Conservation (phyloP, 2,888 invertebrate genomes). For the Dryadula phaetusa region DNA sequence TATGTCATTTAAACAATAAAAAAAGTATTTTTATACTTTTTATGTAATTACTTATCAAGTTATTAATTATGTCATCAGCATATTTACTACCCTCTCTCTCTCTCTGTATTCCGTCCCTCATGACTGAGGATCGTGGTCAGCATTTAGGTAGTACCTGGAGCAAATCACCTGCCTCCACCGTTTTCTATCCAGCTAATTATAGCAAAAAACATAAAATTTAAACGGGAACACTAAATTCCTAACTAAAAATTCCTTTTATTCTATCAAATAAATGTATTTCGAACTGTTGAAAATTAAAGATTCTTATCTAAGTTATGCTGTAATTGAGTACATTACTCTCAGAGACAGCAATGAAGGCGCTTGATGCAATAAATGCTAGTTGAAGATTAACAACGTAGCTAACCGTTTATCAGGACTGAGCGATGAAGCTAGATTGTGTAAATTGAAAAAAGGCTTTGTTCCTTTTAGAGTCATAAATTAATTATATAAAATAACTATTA, state of each 20-base stretch:
- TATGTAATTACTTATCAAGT: too few species aligned
- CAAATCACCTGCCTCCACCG: too few species aligned
- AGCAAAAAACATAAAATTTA: background rate
- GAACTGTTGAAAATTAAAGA: conserved; percentile 41
- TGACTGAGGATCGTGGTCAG: too few species aligned
- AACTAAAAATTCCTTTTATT: conserved; percentile 3
- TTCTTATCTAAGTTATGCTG: conserved; percentile 42
- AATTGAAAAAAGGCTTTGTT: conserved; percentile 21
- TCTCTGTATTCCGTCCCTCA: too few species aligned
- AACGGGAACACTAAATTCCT: background rate
- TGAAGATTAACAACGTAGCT: conserved; percentile 45
- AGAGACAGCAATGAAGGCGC: conserved; percentile 43
- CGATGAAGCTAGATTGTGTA: conserved; percentile 34
- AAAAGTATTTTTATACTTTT: too few species aligned
- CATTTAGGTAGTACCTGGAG: too few species aligned
- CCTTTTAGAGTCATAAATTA: background rate
- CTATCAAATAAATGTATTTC: conserved; percentile 33
- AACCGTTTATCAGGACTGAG: conserved; percentile 46
- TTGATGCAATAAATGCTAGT: conserved; percentile 47
- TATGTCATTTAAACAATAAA: too few species aligned
- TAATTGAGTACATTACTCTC: conserved; percentile 46
- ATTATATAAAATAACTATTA: background rate
- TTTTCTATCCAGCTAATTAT: too few species aligned
- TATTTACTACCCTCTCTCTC: too few species aligned
- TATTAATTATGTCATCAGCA: too few species aligned